Evolutionary conservation across 2,888 invertebrate genomes (phyloP).

Genomic region (Neria commutata): DNA sequence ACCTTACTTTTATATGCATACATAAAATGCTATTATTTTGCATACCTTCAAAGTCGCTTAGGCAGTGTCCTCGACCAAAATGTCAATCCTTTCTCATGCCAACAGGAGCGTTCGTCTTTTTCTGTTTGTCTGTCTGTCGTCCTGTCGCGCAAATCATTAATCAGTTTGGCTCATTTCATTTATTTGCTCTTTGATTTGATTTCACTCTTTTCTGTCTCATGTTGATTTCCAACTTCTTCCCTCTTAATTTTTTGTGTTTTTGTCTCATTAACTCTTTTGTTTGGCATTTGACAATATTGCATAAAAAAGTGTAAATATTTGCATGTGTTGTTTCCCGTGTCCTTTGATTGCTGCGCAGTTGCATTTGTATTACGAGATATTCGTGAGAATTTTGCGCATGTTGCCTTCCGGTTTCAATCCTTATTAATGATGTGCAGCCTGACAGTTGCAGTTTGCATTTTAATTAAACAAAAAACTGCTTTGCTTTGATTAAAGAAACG

Average conservation of each 20-base stretch:
- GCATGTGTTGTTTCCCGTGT: conserved; percentile 15
- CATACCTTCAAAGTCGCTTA: conserved; percentile 25
- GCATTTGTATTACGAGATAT: too few relatives aligned
- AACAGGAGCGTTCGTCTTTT: conserved; percentile 5
- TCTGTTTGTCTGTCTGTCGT: too few relatives aligned
- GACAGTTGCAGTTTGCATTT: background rate
- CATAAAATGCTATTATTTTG: conserved; percentile 16
- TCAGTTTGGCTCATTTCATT: too few relatives aligned
- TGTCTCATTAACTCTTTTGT: conserved; percentile 60
- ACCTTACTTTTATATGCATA: conserved; percentile 29
- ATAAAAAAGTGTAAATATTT: conserved; percentile 30
- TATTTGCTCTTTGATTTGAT: conserved; percentile 30
- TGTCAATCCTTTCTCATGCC: conserved; percentile 18
- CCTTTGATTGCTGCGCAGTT: background rate
- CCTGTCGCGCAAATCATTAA: conserved; percentile 42
- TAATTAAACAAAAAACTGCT: too few relatives aligned
- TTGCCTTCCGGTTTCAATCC: background rate
- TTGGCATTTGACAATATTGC: conserved; percentile 39
- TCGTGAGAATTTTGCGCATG: background rate
- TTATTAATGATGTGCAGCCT: background rate
- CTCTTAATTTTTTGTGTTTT: conserved; percentile 24
- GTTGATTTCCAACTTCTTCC: conserved; percentile 34
- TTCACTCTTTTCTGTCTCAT: conserved; percentile 13
- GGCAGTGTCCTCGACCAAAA: conserved; percentile 8
- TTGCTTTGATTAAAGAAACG: too few relatives aligned